phyloP scores from a whole-genome alignment of 2,113 vertebrate species.

The Pionites leucogaster region DNA sequence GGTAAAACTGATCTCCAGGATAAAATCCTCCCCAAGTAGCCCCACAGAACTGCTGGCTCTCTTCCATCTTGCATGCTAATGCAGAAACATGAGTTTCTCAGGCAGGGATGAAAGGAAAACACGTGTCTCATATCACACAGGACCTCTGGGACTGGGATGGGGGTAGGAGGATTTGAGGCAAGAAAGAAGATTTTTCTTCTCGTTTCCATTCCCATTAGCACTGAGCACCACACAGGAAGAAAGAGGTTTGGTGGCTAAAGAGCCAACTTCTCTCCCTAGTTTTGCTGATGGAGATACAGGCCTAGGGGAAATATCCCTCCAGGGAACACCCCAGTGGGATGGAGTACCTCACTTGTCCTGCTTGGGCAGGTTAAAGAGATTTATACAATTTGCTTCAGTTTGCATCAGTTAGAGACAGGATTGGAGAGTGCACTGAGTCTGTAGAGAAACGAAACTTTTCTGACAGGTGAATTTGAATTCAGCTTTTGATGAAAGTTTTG shows the following conservation, averaged over 20 bases:
- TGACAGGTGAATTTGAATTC: not conserved
- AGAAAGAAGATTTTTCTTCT: slow-evolving; percentile 39
- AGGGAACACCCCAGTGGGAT: accelerated
- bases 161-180: not conserved
- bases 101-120: slow-evolving; percentile 44
- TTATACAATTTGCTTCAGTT: not conserved
- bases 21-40: not conserved
- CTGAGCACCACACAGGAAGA: not conserved
- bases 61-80: slow-evolving; percentile 34
- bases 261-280: not conserved
- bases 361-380: not conserved
- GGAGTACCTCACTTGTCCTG: not conserved
- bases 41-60: not conserved
- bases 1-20: not conserved
- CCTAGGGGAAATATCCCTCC: not conserved
- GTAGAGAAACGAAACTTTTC: not conserved
- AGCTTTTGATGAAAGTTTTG: not conserved
- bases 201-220: slow-evolving; percentile 2
- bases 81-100: slow-evolving; percentile 35
- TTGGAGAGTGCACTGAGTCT: not conserved
- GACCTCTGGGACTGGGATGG: not conserved
- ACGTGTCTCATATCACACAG: not conserved
- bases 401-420: not conserved
- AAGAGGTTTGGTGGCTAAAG: not conserved
- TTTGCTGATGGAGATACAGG: not conserved